Conservation (phyloP, 2,113 vertebrate genomes). For the Athene cunicularia region DNA sequence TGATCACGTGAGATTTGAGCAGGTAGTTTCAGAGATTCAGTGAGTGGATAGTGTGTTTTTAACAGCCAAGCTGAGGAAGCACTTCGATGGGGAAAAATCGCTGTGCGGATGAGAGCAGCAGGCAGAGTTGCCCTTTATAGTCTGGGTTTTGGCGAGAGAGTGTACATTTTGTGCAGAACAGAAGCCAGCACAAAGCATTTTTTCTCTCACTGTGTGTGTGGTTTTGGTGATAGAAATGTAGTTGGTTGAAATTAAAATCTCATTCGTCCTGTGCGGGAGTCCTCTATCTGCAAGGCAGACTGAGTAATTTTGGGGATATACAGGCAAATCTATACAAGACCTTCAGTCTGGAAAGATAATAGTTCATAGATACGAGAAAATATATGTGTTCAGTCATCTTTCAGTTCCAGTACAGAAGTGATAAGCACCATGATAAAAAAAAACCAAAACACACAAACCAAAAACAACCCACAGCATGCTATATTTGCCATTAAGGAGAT, state of each 20-base stretch:
- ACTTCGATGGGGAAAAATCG: not conserved
- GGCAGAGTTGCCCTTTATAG: not conserved
- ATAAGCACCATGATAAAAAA: not conserved
- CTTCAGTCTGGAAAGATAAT: not conserved
- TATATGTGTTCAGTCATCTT: not conserved
- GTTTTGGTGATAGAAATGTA: conserved; percentile 4
- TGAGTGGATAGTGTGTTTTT: not conserved
- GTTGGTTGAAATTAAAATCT: conserved; percentile 27
- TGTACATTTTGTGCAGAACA: not conserved
- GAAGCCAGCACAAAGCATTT: not conserved
- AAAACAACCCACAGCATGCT: not conserved
- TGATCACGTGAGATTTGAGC: not conserved
- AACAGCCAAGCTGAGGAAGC: not conserved
- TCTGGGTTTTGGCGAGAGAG: not conserved
- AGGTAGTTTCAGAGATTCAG: not conserved
- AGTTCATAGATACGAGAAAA: not conserved
- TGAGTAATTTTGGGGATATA: not conserved
- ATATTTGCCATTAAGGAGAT: not conserved
- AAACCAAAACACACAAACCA: not conserved
- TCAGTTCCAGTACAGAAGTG: not conserved
- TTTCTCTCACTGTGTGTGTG: not conserved
- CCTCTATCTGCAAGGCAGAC: not conserved
- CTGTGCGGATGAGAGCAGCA: not conserved
- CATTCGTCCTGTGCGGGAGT: not conserved
- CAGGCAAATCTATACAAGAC: not conserved